Percentiles rank a stretch among this genome's conserved stretches.
Conservation (phyloP, 2,888 invertebrate genomes). For the Luperina testacea region DNA sequence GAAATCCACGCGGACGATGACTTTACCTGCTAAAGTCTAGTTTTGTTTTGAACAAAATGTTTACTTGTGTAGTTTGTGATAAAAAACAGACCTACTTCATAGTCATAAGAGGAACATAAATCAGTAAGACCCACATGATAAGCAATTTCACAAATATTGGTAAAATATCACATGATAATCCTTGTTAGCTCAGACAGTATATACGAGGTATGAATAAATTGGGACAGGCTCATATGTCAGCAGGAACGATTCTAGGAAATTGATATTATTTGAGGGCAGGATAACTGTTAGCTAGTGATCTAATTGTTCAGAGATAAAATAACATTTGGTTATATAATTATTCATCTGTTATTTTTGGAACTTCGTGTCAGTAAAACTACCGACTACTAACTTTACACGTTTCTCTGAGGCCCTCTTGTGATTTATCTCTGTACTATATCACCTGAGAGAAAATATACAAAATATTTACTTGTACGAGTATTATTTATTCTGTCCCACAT, state of each 20-base stretch:
- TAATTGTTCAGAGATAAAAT: constrained; percentile 16
- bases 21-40: neutral
- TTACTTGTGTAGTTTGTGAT: constrained; percentile 2
- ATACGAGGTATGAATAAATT: constrained; percentile 60
- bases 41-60: constrained; percentile 4
- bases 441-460: constrained; percentile 34
- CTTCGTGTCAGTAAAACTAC: constrained; percentile 4
- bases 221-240: constrained; percentile 46
- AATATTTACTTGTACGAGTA: constrained; percentile 6
- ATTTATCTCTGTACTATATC: constrained; percentile 36
- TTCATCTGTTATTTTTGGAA: constrained; percentile 8
- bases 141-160: constrained; percentile 59
- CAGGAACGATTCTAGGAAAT: constrained; percentile 41
- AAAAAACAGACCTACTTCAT: constrained; percentile 28
- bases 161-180: constrained; percentile 56
- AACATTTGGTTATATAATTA: constrained; percentile 2
- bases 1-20: neutral
- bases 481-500: constrained; percentile 21
- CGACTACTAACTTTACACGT: constrained; percentile 18
- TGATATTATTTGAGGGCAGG: constrained; percentile 44
- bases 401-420: constrained; percentile 24
- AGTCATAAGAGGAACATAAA: constrained; percentile 45
- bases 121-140: constrained; percentile 51
- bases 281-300: neutral
- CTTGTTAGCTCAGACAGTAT: constrained; percentile 57